Percentiles rank a stretch among this genome's conserved stretches.
Conservation (phyloP, 2,888 invertebrate genomes). For the Galeopsomyia nigrocyanea region DNA sequence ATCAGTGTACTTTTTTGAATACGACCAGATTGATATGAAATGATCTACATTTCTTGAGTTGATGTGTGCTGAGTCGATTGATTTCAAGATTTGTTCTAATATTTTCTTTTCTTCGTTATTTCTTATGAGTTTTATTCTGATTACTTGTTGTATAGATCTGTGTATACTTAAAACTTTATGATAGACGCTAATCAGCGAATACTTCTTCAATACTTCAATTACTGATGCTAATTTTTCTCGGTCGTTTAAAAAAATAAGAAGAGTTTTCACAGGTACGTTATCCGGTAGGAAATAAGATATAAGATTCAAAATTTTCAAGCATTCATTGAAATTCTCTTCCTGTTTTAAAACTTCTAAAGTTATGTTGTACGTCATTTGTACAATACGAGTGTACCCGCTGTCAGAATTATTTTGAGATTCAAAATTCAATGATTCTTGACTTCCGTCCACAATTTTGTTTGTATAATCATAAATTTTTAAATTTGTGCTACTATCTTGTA, state of each 20-base stretch:
- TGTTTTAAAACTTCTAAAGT: conserved; percentile 7
- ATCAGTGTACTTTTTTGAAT: neutral
- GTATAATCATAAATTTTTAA: too few relatives aligned
- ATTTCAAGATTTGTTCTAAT: neutral
- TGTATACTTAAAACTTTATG: neutral
- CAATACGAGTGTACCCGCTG: conserved; percentile 1
- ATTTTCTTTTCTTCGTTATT: conserved; percentile 6
- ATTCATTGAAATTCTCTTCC: conserved; percentile 3
- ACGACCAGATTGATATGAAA: conserved; percentile 14
- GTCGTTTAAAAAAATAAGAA: neutral
- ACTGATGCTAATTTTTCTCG: neutral
- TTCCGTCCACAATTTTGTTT: neutral
- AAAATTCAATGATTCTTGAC: neutral
- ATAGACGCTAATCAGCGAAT: conserved; percentile 19
- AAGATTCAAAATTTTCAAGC: conserved; percentile 6
- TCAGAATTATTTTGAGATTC: neutral
- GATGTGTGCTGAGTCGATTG: neutral
- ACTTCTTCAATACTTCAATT: conserved; percentile 15
- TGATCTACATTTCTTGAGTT: conserved; percentile 5
- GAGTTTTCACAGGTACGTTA: neutral
- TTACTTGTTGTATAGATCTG: conserved; percentile 13
- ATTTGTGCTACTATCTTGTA: too few relatives aligned
- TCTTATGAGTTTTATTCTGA: neutral
- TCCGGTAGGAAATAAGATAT: conserved; percentile 9
- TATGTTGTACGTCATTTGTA: conserved; percentile 6